phyloP scores from a whole-genome alignment of 2,888 invertebrate species.

The Beris chalybata region DNA sequence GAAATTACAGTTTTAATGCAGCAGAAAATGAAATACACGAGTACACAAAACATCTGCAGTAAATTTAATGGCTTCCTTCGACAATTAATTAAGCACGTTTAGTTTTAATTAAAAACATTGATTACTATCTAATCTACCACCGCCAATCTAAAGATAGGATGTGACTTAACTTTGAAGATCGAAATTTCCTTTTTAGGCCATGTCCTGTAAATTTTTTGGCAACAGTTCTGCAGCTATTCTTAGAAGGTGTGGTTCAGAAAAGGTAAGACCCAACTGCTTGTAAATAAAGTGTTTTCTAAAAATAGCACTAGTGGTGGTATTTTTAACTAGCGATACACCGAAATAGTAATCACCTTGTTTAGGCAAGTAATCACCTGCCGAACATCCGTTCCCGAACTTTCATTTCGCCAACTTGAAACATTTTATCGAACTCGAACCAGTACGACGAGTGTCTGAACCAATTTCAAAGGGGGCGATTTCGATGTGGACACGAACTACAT shows the following conservation, averaged over 20 bases:
- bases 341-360: slow-evolving; percentile 29
- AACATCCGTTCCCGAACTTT: slow-evolving; percentile 19
- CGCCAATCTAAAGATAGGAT: too few species aligned
- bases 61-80: slow-evolving; percentile 1
- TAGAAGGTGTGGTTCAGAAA: slow-evolving; percentile 16
- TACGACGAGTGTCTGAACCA: too few species aligned
- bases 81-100: too few species aligned
- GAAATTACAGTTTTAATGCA: slow-evolving; percentile 37
- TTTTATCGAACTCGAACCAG: too few species aligned
- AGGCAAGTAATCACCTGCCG: slow-evolving; percentile 29
- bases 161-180: not conserved
- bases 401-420: not conserved
- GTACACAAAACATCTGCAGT: slow-evolving; percentile 16
- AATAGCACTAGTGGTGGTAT: slow-evolving; percentile 8
- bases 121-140: too few species aligned
- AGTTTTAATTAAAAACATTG: too few species aligned
- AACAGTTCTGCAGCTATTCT: slow-evolving; percentile 17
- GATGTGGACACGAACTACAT: too few species aligned
- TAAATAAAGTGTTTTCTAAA: slow-evolving; percentile 17
- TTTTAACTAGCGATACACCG: slow-evolving; percentile 22
- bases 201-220: slow-evolving; percentile 19
- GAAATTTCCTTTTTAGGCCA: slow-evolving; percentile 17
- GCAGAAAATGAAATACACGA: slow-evolving; percentile 12
- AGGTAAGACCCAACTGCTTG: slow-evolving; percentile 11
- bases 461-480: too few species aligned